Evolutionary conservation across 1,140 invertebrate genomes (phyloP).

Genomic region (Rhizoglyphus robini): DNA sequence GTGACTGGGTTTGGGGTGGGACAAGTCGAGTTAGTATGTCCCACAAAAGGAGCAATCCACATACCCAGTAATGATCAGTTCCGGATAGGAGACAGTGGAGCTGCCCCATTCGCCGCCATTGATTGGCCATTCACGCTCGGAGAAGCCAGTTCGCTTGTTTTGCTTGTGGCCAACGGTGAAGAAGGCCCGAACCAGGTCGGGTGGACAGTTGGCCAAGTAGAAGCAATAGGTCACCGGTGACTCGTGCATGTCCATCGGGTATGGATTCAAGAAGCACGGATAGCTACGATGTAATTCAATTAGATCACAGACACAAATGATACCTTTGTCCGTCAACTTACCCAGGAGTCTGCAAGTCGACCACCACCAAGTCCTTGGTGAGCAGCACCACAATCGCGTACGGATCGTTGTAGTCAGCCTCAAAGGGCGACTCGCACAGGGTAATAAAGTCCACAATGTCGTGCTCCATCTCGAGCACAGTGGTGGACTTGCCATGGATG

Average conservation of each 20-base stretch:
- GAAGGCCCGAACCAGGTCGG: conserved; percentile 84
- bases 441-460: conserved; percentile 93
- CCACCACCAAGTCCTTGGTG: conserved; percentile 93
- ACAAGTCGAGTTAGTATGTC: background rate
- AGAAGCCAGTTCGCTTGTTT: conserved; percentile 32
- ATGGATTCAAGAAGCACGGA: conserved; percentile 97
- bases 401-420: conserved; percentile 82
- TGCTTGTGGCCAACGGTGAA: conserved; percentile 67
- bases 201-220: conserved; percentile 92
- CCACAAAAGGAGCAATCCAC: conserved; percentile 15
- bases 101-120: conserved; percentile 85
- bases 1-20: conserved; percentile 47
- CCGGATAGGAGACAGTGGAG: conserved; percentile 82
- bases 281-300: conserved; percentile 43
- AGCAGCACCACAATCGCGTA: conserved; percentile 92
- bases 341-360: conserved; percentile 81
- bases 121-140: conserved; percentile 84
- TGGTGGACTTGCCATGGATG: conserved; percentile 83
- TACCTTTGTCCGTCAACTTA: conserved; percentile 28
- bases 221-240: conserved; percentile 88
- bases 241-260: conserved; percentile 93
- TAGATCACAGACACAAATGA: conserved; percentile 1
- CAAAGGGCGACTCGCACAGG: conserved; percentile 74
- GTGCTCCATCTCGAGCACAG: conserved; percentile 97
- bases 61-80: conserved; percentile 89